A percentile compares a stretch with the other conserved stretches of the same genome.
Conservation (phyloP, 2,888 invertebrate species). For the Drosophila vallismaia region DNA sequence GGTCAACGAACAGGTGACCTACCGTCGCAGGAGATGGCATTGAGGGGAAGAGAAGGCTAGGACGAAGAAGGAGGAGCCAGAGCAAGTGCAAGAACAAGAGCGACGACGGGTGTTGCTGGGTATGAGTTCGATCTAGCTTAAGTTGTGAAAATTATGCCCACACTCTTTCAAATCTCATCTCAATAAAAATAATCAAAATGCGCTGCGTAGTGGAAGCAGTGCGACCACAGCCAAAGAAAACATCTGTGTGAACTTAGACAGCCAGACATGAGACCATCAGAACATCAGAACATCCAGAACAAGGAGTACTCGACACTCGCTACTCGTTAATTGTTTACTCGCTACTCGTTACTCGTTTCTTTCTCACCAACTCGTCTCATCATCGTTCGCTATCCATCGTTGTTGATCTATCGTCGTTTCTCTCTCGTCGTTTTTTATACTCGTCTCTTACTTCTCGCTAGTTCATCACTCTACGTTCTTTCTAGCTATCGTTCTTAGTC, state of each 20-base stretch:
- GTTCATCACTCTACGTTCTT: conserved; percentile 53
- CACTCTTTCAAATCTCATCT: conserved; percentile 52
- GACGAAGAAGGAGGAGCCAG: conserved; percentile 4
- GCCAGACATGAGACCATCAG: conserved; percentile 8
- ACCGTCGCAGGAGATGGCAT: conserved; percentile 71
- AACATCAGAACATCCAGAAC: conserved; percentile 17
- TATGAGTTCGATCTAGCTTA: conserved; percentile 61
- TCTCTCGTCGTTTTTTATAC: conserved; percentile 36
- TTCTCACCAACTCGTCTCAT: conserved; percentile 46
- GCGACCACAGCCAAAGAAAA: conserved; percentile 22
- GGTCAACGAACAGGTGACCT: conserved; percentile 72
- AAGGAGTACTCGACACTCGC: conserved; percentile 33
- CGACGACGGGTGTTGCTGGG: conserved; percentile 44
- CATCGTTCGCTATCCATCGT: conserved; percentile 51
- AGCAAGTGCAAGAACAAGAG: conserved; percentile 1
- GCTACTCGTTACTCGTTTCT: conserved; percentile 31
- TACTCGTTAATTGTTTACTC: conserved; percentile 19
- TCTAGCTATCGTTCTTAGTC: conserved; percentile 62
- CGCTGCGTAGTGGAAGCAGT: conserved; percentile 53
- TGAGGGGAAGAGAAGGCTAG: conserved; percentile 28
- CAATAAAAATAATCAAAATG: conserved; percentile 64
- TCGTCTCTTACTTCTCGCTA: conserved; percentile 47
- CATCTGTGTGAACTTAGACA: conserved; percentile 20
- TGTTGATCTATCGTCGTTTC: conserved; percentile 36
- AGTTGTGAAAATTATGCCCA: conserved; percentile 58